A percentile compares a stretch with the other conserved stretches of the same genome.
Evolutionary conservation across 2,888 invertebrate species (phyloP).

Genomic region (Andrena bucephala): DNA sequence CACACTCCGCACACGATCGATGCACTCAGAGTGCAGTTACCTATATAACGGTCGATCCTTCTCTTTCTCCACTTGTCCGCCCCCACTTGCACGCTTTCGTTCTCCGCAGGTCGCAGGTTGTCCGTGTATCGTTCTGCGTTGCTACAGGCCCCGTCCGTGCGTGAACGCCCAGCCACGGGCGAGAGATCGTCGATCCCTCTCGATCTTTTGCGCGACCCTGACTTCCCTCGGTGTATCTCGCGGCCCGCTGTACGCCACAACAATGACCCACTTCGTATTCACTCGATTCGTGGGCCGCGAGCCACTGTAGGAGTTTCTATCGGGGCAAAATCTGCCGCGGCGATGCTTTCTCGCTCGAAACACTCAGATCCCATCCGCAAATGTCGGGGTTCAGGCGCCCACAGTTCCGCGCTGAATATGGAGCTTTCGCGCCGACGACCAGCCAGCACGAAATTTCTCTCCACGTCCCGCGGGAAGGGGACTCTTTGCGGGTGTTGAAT

Average conservation of each 20-base stretch:
- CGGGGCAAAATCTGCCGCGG: conserved; percentile 13
- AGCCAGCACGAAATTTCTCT: no score
- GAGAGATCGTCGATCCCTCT: conserved; percentile 57
- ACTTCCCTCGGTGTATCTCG: conserved; percentile 29
- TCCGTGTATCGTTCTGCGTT: conserved; percentile 55
- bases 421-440: background rate
- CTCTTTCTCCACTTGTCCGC: conserved; percentile 20
- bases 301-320: conserved; percentile 26
- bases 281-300: conserved; percentile 48
- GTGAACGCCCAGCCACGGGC: conserved; percentile 57
- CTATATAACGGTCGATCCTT: conserved; percentile 70
- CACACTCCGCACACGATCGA: conserved; percentile 68
- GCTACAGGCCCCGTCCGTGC: conserved; percentile 60
- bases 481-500: no score
- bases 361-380: conserved; percentile 7
- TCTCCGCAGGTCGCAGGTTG: conserved; percentile 50
- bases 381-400: background rate
- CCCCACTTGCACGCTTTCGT: conserved; percentile 23
- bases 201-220: conserved; percentile 56
- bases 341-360: background rate
- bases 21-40: conserved; percentile 70
- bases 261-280: conserved; percentile 67
- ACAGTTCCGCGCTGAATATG: background rate
- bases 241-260: conserved; percentile 34
- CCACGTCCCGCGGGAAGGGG: no score